phyloP scores from a whole-genome alignment of 2,888 invertebrate species.

The Hyppa rectilinea region DNA sequence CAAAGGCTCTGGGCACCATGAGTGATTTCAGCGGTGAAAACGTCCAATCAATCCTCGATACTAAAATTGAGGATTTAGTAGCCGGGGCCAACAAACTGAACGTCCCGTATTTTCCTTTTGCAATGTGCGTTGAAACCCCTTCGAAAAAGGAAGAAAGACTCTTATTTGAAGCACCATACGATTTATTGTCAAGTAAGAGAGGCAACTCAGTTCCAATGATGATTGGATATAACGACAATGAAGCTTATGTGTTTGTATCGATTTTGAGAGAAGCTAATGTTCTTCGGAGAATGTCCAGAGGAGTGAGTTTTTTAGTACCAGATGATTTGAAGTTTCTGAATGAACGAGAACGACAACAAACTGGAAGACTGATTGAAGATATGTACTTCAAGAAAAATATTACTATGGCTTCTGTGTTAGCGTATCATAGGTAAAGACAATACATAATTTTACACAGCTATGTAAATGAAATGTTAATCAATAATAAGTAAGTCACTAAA shows the following conservation, averaged over 20 bases:
- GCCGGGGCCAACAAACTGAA: slow-evolving; percentile 72
- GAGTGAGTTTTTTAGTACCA: slow-evolving; percentile 76
- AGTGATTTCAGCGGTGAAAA: slow-evolving; percentile 65
- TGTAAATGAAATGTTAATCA: too few relatives aligned
- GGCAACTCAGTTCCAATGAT: slow-evolving; percentile 78
- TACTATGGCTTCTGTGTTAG: slow-evolving; percentile 74
- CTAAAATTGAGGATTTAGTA: slow-evolving; percentile 71
- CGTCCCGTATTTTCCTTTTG: slow-evolving; percentile 82
- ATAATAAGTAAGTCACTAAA: not conserved
- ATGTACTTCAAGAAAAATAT: slow-evolving; percentile 79
- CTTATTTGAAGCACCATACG: slow-evolving; percentile 77
- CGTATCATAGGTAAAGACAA: slow-evolving; percentile 79
- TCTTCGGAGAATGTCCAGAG: slow-evolving; percentile 66
- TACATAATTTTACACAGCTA: not conserved
- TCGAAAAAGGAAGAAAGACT: slow-evolving; percentile 79
- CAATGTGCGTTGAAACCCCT: slow-evolving; percentile 80
- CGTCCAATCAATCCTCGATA: slow-evolving; percentile 64
- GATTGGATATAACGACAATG: slow-evolving; percentile 83
- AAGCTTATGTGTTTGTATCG: slow-evolving; percentile 83
- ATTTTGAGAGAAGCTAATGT: slow-evolving; percentile 72
- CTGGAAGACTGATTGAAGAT: slow-evolving; percentile 75
- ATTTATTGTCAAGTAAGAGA: slow-evolving; percentile 72
- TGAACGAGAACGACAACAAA: slow-evolving; percentile 74
- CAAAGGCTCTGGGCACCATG: slow-evolving; percentile 66
- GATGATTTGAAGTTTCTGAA: slow-evolving; percentile 79